These are phyloP conservation scores for Helogale parvula DNA, from an alignment of 2,113 vertebrate species.

Conservation along the genomic window DNA sequence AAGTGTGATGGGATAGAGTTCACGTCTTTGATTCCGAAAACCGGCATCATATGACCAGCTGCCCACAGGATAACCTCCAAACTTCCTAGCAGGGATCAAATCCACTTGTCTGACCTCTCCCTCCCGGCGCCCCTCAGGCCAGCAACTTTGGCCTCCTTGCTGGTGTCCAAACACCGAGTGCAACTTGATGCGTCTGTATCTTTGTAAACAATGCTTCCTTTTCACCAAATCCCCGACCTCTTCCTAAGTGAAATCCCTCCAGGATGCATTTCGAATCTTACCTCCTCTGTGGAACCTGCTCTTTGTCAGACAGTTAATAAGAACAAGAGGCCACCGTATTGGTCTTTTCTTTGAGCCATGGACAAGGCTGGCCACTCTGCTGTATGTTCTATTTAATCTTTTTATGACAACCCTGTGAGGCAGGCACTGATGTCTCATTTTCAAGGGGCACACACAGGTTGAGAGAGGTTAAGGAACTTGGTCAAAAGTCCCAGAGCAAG, in stretches of 20 bases:
- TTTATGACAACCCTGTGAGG: not conserved
- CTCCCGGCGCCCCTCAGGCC: not conserved
- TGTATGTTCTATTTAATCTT: not conserved
- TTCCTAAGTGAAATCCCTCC: not conserved
- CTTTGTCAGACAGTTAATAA: not conserved
- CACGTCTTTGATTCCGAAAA: not conserved
- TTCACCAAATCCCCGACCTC: not conserved
- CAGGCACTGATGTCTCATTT: not conserved
- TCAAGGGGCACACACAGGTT: not conserved
- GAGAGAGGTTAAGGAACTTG: not conserved
- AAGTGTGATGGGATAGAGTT: not conserved
- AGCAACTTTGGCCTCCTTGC: not conserved
- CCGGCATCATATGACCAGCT: not conserved
- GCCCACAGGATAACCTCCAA: not conserved
- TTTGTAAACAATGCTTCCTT: not conserved
- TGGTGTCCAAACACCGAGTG: not conserved
- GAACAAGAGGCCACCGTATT: not conserved
- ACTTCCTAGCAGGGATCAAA: not conserved
- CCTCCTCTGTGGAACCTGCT: not conserved
- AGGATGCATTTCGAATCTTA: not conserved
- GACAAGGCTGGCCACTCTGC: not conserved
- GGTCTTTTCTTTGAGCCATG: not conserved
- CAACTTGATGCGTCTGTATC: no score
- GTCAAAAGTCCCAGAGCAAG: not conserved
- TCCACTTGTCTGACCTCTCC: not conserved